Percentiles rank a stretch among this genome's conserved stretches.
Evolutionary conservation across 2,888 invertebrate genomes (phyloP).

Genomic region (Epirrita christyi): DNA sequence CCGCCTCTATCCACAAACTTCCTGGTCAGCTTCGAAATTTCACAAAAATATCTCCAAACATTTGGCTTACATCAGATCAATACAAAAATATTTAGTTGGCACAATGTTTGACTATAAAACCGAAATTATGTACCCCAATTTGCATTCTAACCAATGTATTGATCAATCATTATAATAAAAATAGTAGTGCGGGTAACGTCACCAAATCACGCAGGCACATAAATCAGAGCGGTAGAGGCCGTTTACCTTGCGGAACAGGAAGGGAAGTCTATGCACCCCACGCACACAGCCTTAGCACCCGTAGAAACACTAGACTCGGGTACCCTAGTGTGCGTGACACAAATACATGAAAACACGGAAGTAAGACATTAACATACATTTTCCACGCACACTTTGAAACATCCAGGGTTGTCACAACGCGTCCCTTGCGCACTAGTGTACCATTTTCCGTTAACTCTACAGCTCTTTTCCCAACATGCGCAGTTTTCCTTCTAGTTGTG

Average conservation of each 20-base stretch:
- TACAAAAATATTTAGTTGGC: not conserved
- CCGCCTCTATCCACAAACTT: too few species aligned
- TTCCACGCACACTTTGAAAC: constrained; percentile 60
- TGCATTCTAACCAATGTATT: constrained; percentile 40
- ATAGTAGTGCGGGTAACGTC: constrained; percentile 63
- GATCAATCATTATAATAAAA: constrained; percentile 53
- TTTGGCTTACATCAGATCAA: not conserved
- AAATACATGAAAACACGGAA: constrained; percentile 74
- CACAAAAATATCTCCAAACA: too few species aligned
- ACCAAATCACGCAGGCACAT: constrained; percentile 76
- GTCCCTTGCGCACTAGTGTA: constrained; percentile 19
- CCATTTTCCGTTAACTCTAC: constrained; percentile 9
- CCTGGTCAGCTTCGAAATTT: too few species aligned
- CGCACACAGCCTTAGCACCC: constrained; percentile 50
- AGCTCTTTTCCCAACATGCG: constrained; percentile 8
- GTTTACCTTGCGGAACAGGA: constrained; percentile 78
- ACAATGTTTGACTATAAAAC: constrained; percentile 27
- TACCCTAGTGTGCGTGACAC: constrained; percentile 65
- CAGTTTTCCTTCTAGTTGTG: constrained; percentile 51
- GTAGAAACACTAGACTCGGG: constrained; percentile 24
- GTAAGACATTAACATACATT: constrained; percentile 78
- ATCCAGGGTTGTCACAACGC: constrained; percentile 42
- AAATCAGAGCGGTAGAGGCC: constrained; percentile 74
- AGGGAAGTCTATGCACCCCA: constrained; percentile 81
- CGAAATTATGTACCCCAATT: constrained; percentile 28